A percentile compares a stretch with the other conserved stretches of the same genome.
Evolutionary conservation across 2,113 vertebrate species (phyloP).

Genomic region (Caloenas nicobarica): DNA sequence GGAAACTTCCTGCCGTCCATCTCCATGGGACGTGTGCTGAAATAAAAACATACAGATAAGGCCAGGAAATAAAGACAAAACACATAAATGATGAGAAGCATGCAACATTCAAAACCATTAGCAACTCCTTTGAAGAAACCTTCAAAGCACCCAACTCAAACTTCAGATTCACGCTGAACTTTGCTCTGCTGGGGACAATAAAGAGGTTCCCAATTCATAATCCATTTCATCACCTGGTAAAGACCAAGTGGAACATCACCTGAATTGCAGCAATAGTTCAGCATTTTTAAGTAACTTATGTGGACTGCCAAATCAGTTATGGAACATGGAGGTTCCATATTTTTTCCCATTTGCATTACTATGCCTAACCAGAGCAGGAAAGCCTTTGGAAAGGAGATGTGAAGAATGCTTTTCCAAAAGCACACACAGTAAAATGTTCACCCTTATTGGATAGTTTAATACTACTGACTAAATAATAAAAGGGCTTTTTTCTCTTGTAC

Average conservation of each 20-base stretch:
- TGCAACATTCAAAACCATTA: neutral
- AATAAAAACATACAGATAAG: conserved; percentile 42
- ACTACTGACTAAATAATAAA: neutral
- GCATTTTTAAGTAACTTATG: neutral
- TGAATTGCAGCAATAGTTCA: neutral
- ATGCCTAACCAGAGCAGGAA: neutral
- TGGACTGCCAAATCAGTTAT: neutral
- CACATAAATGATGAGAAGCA: neutral
- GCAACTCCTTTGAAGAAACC: neutral
- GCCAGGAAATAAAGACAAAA: neutral
- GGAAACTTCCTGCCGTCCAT: conserved; percentile 87
- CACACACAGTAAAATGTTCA: neutral
- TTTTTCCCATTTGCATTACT: neutral
- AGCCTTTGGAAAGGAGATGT: neutral
- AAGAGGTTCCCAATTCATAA: neutral
- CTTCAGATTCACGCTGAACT: neutral
- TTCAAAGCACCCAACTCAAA: neutral
- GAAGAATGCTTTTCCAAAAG: neutral
- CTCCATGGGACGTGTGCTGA: conserved; percentile 92
- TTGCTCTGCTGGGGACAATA: neutral
- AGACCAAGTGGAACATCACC: neutral
- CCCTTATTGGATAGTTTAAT: neutral
- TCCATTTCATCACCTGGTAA: neutral
- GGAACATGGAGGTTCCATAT: neutral
- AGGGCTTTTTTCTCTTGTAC: neutral